Percentiles rank a stretch among this genome's conserved stretches.
Conservation (phyloP, 2,113 vertebrate genomes). For the Tauraco erythrolophus region DNA sequence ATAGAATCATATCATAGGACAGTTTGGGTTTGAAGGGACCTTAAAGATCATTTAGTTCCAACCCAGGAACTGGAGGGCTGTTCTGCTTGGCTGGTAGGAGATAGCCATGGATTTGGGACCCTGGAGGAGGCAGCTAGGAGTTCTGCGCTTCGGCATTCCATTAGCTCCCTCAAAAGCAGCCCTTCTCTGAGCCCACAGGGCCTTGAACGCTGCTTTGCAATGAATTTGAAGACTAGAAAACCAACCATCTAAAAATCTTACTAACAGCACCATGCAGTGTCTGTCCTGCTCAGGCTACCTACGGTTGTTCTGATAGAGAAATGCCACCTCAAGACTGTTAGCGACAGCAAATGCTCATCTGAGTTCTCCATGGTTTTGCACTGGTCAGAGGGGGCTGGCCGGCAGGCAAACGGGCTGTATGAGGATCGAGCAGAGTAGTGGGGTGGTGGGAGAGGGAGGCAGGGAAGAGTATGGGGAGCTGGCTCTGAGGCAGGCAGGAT, state of each 20-base stretch:
- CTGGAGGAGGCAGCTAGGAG: background rate
- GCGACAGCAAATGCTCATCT: background rate
- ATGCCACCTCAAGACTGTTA: background rate
- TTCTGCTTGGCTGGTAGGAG: background rate
- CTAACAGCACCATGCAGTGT: background rate
- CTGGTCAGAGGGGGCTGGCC: background rate
- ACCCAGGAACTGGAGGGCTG: no score
- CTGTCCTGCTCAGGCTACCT: background rate
- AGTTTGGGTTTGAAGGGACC: no score
- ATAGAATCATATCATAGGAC: no score
- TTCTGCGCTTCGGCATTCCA: background rate
- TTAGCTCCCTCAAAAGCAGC: background rate
- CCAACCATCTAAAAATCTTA: background rate
- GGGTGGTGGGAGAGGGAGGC: background rate
- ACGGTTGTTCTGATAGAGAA: background rate
- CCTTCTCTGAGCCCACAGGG: background rate
- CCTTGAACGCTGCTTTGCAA: background rate
- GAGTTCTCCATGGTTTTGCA: background rate
- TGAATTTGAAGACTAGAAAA: background rate
- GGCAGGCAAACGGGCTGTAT: background rate
- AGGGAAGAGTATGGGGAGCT: background rate
- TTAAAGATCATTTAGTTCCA: no score
- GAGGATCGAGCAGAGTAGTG: accelerated
- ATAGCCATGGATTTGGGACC: background rate
- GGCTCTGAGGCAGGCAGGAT: background rate